Evolutionary conservation across 2,113 vertebrate species (phyloP).

Genomic region (Corydoras sp.): DNA sequence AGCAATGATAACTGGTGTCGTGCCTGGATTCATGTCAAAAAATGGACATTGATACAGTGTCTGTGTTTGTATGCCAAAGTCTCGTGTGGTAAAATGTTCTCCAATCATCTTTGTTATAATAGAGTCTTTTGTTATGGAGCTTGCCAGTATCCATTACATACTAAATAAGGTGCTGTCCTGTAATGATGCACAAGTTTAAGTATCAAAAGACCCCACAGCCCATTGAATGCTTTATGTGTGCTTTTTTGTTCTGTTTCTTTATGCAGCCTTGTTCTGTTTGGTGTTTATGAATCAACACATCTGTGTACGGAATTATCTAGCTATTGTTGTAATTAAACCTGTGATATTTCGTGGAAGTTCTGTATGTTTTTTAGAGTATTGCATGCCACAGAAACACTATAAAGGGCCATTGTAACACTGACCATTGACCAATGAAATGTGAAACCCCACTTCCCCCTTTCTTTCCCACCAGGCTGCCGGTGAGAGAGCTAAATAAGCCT

Average conservation of each 20-base stretch:
- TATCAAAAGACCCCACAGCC: neutral
- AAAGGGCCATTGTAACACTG: slow-evolving; percentile 38
- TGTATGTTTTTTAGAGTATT: no score
- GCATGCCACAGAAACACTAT: neutral
- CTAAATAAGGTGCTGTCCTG: slow-evolving; percentile 31
- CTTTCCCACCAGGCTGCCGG: slow-evolving; percentile 13
- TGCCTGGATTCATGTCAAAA: neutral
- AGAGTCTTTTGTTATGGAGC: slow-evolving; percentile 35
- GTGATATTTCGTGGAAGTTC: no score
- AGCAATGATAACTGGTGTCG: no score
- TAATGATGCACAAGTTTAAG: slow-evolving; percentile 24
- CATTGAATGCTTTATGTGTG: neutral
- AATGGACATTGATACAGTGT: neutral
- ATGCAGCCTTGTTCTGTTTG: no score
- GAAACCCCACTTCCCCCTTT: slow-evolving; percentile 34
- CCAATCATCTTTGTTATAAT: slow-evolving; percentile 26
- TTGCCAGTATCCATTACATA: slow-evolving; percentile 39
- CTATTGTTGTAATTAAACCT: no score
- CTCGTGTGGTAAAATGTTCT: neutral
- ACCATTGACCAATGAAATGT: slow-evolving; percentile 48
- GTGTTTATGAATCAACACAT: no score
- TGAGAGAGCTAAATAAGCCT: slow-evolving; percentile 31
- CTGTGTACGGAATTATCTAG: no score
- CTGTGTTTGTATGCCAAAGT: neutral
- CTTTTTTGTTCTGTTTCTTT: neutral